Evolutionary conservation across 2,113 vertebrate genomes (phyloP).

Genomic region (Ammodramus savannarum): DNA sequence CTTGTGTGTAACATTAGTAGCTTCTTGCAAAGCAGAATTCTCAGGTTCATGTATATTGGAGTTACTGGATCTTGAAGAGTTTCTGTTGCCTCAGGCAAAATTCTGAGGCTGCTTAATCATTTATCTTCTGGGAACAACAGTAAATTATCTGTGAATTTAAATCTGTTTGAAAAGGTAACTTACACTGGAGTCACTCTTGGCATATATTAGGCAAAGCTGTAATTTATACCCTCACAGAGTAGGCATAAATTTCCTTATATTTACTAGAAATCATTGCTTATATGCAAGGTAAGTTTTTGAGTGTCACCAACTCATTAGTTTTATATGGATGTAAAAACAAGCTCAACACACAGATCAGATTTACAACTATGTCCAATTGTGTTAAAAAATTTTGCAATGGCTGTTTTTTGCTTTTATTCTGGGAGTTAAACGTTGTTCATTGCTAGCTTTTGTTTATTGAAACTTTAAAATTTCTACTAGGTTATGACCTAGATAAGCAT

Average conservation of each 20-base stretch:
- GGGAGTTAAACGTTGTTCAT: not conserved
- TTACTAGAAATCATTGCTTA: not conserved
- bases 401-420: not conserved
- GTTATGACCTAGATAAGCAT: not conserved
- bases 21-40: not conserved
- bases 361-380: not conserved
- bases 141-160: slow-evolving; percentile 33
- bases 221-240: not conserved
- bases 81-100: slow-evolving; percentile 12
- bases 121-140: not conserved
- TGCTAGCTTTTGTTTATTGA: not conserved
- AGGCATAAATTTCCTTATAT: not conserved
- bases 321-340: not conserved
- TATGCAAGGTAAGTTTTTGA: not conserved
- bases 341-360: not conserved
- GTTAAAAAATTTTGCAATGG: not conserved
- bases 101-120: slow-evolving; percentile 14
- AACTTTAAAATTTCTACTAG: not conserved
- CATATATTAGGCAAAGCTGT: not conserved
- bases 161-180: slow-evolving; percentile 36
- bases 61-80: slow-evolving; percentile 18
- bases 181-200: not conserved
- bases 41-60: not conserved
- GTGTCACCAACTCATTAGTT: not conserved
- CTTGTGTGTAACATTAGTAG: not conserved